Base-by-base conservation (phyloP, 2,888 invertebrate species). In the Philereme transversata region DNA sequence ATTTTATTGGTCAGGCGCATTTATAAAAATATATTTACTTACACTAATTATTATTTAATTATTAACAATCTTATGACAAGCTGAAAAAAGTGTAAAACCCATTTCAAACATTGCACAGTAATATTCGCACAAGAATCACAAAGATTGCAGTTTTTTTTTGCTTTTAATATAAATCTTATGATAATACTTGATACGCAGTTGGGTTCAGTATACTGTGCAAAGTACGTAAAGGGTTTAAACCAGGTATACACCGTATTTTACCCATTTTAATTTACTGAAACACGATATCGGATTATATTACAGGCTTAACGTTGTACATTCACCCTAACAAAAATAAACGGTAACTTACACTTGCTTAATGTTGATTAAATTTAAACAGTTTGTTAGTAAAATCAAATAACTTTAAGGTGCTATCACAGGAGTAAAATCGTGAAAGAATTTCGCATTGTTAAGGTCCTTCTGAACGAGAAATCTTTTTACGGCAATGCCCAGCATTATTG, bases 1-100 rank as follows among this genome's bases (percentile, higher is more conserved):
- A 78, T 58, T 57, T 68, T 78, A 75, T 89, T 89, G 89, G 89
- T 89, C 89, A 78, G 77, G 74, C 72, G 64, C 77, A 70, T 75
- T 80, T 89, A 89, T 76, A 89, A 89, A 90, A 90, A 90, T 89
- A 89, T 86, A 77, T 79, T 82, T 78, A 74, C 84, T 86, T 86
- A 86, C 40, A 63, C 72, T 84, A 78, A 70, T 56, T 74, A 73
- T 76, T 72, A 83, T 62, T 72, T 84, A 78, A 70, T 56, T 74
- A 73, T 76, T 72, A 83, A 79, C 77, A 83, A 77, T 46, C 50
- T 60, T 54, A 9, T 73, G 79, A 76, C 75, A 80, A 78, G 79
- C 79, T 69, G 7, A 60, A 66, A 68, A 10, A 46, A 9, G 34
- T 46, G 7, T 38, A 33, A 46, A 51, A 10, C 47, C 46, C 9